Conservation (phyloP, 2,797 vertebrate genomes). For the Vespertilio murinus region DNA sequence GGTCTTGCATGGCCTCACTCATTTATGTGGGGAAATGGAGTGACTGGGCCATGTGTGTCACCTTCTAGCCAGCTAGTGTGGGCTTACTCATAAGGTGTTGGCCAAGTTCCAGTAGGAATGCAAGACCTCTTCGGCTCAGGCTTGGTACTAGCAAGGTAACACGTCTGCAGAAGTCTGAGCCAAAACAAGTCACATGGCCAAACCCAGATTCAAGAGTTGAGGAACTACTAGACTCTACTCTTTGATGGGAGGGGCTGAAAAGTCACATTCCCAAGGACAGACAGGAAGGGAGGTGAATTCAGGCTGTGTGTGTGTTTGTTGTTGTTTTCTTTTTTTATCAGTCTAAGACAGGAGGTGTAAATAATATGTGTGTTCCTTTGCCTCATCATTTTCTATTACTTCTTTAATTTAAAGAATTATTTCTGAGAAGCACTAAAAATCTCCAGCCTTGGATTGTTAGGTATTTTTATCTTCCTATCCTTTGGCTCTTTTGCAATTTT, state of each 20-base stretch:
- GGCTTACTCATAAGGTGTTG: background rate
- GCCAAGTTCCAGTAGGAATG: background rate
- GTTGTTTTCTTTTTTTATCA: background rate
- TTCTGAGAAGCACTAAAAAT: slow-evolving; percentile 21
- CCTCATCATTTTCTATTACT: slow-evolving; percentile 3
- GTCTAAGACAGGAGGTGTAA: slow-evolving; percentile 11
- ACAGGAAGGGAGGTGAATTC: background rate
- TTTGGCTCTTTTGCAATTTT: slow-evolving; percentile 50
- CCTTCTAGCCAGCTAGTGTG: background rate
- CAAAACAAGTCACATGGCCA: background rate
- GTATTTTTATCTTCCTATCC: background rate
- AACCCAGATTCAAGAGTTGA: background rate
- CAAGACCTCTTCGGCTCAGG: background rate
- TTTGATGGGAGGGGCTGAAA: background rate
- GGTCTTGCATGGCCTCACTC: background rate
- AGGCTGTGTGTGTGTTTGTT: background rate
- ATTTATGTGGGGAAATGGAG: background rate
- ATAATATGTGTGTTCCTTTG: background rate
- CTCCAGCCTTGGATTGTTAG: slow-evolving; percentile 8
- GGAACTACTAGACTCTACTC: background rate
- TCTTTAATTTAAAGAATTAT: slow-evolving; percentile 47
- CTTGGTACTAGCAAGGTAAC: background rate
- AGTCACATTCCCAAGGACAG: background rate
- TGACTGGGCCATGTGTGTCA: background rate
- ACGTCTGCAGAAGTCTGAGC: background rate